Conservation (phyloP, 2,888 invertebrate genomes). For the Dendrolimus pini region DNA sequence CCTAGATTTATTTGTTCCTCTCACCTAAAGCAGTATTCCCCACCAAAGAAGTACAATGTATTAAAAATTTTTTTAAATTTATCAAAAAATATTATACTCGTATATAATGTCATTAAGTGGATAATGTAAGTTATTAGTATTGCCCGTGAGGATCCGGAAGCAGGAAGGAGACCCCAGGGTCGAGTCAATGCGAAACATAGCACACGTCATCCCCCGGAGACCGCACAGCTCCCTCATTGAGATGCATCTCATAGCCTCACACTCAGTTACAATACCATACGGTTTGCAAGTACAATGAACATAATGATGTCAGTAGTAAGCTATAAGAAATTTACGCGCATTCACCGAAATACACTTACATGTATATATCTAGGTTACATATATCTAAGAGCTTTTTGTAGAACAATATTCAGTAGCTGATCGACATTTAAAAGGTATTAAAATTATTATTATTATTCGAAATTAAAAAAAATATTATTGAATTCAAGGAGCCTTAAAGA, state of each 20-base stretch:
- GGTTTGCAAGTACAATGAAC: conserved; percentile 27
- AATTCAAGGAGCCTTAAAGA: no score
- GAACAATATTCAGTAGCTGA: no score
- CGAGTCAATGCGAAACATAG: conserved; percentile 36
- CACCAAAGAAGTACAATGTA: no score
- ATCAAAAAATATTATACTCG: no score
- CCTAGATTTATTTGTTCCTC: no score
- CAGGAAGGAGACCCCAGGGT: conserved; percentile 53
- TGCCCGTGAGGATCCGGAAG: conserved; percentile 56
- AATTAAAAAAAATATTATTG: no score
- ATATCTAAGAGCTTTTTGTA: no score
- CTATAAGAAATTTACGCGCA: conserved; percentile 10
- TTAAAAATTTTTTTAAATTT: no score
- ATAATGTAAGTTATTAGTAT: conserved; percentile 50
- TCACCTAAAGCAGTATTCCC: no score
- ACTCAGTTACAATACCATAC: conserved; percentile 16
- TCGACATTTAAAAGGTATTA: no score
- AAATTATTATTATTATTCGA: no score
- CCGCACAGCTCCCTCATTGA: conserved; percentile 31
- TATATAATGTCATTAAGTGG: conserved; percentile 12
- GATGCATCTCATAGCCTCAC: conserved; percentile 32
- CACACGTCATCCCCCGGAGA: conserved; percentile 25
- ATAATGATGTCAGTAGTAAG: conserved; percentile 28
- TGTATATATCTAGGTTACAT: neutral
- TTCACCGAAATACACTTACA: neutral